Conservation (phyloP, 2,113 vertebrate genomes). For the Cheirogaleus medius region DNA sequence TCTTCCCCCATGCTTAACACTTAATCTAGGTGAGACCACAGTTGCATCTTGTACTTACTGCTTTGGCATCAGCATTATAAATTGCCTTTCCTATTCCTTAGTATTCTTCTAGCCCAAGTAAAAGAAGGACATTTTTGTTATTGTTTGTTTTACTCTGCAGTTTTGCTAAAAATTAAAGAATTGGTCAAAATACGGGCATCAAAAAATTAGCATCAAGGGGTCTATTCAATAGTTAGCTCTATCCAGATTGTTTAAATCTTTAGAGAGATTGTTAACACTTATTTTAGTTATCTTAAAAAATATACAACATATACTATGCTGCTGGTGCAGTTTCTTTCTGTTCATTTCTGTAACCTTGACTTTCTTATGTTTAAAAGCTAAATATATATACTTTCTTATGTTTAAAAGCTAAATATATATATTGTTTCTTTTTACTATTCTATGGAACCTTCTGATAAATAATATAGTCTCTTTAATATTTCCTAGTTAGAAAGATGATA, state of each 20-base stretch:
- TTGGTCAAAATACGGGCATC: not conserved
- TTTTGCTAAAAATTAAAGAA: constrained; percentile 16
- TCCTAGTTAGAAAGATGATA: constrained; percentile 20
- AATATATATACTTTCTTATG: not conserved
- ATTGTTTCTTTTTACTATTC: not conserved
- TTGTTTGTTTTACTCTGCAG: not conserved
- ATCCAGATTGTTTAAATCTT: not conserved
- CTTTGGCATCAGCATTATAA: not conserved
- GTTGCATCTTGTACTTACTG: not conserved
- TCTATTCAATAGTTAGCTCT: not conserved
- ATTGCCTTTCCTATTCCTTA: not conserved
- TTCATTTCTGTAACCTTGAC: not conserved
- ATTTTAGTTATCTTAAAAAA: constrained; percentile 21
- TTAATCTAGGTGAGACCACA: not conserved
- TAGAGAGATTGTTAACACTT: not conserved
- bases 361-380: not conserved
- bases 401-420: too few relatives aligned
- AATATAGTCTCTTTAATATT: not conserved
- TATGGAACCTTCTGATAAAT: not conserved
- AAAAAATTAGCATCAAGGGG: not conserved
- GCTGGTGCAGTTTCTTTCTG: not conserved
- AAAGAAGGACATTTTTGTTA: not conserved
- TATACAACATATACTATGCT: not conserved
- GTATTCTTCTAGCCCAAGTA: not conserved
- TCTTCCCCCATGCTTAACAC: not conserved